Base-by-base conservation (phyloP, 2,888 invertebrate genomes). In the Polyommatus iphigenia region DNA sequence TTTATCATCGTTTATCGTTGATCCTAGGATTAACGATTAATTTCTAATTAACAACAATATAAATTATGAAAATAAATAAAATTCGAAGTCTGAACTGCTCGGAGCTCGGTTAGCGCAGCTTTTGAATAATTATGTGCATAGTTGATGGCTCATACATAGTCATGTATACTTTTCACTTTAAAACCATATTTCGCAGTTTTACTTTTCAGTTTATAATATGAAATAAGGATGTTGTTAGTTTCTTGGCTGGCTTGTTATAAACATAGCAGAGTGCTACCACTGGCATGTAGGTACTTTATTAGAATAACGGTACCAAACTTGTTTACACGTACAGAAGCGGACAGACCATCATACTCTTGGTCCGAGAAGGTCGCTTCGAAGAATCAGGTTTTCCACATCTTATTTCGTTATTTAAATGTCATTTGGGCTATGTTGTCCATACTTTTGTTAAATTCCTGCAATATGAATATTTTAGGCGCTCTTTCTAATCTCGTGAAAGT, bases 121-220 rank as follows among this genome's bases (percentile, higher is more conserved):
- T 59, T 59, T 59, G 59, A 59, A 59, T 59, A 59, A 59, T 59
- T 59, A 59, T 59, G 59, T 59, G 59, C 59, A 59, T 59, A 59
- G 59, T 59, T 59, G 59, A 59, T 59, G 7, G 59, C 59, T 59
- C n/a, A 24, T 62, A 24, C 62, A 62, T 13, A 24, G 62, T 20
- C 62, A 62, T 62, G 24, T 20, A 62, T 62, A 62, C 24, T 62
- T 24, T 62, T 62, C 20, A 24, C 62, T 62, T 62, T 24, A 24
- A 62, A 62, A 13, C 59, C 20, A 62, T 62, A 62, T 24, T 62
- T 24, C 24, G 4, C 10, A 20, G 59, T 24, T 62, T 62, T 62
- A 62, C 62, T 24, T 10, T 62, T 62, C 24, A 24, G 10, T 62
- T 62, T 59, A 57, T 57, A 8, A 20, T 57, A n/a, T n/a, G 59